Base-by-base conservation (phyloP, 2,888 invertebrate genomes). In the Drosophila bunnanda region DNA sequence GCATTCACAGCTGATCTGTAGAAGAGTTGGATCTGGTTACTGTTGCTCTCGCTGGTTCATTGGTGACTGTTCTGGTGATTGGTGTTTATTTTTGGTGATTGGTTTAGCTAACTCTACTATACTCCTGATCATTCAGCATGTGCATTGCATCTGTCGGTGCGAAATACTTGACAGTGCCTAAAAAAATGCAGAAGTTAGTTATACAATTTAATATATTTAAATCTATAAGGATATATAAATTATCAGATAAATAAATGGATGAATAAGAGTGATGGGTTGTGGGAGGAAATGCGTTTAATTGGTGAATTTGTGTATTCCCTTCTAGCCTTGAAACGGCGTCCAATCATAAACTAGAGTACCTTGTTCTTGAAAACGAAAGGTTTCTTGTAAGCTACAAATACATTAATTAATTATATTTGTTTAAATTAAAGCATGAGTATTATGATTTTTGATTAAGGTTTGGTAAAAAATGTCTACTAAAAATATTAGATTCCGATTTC, bases 111-210 rank as follows among this genome's bases (percentile, higher is more conserved):
- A 91, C 82, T 88, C 88, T 85, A 80, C 79, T 89, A 80, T 88
- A 91, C 76, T 92, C 92, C 86, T 91, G 92, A 87, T 93, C 93
- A 88, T 94, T 94, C 76, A 95, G 93, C 93, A 96, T 95, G 83
- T 94, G 94, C 82, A 95, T 94, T 86, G 94, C 95, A 90, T 96
- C 95, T 76, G 93, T 94, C 39, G 95, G 95, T 87, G 95, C 94
- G 81, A 95, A 94, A 91, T 95, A 96, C 78, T 90, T 90, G 79
- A 94, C 93, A 76, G 94, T 93, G 79, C 93, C 92, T 90, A 90
- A 77, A 91, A 88, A 65, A 76, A 78, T 68, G 69, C 56, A 56
- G 69, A 72, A 15, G 52, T 71, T 61, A 71, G 36, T 61, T 32
- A 75, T 69, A 73, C 59, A 68, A 75, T 73, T 53, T n/a, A 9